Evolutionary conservation across 2,113 vertebrate genomes (phyloP).

Genomic region (Onychostoma macrolepis): DNA sequence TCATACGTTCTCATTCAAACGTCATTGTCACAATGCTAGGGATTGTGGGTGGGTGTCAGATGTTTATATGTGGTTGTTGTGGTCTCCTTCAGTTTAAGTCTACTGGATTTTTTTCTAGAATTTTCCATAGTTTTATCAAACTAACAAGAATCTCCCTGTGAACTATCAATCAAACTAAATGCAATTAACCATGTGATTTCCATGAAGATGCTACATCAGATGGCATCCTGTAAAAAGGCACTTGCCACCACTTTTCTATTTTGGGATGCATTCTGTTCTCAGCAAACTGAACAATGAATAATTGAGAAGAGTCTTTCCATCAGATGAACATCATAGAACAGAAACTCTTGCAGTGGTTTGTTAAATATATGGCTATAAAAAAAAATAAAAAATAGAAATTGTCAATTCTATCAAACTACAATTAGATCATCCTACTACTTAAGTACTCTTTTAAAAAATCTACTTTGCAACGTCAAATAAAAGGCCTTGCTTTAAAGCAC

Average conservation of each 20-base stretch:
- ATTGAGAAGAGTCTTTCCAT: constrained; percentile 67
- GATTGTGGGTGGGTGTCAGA: not conserved
- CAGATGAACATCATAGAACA: constrained; percentile 26
- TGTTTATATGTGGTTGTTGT: not conserved
- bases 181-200: constrained; percentile 30
- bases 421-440: too few species aligned
- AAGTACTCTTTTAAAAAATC: too few species aligned
- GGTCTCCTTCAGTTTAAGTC: not conserved
- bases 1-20: not conserved
- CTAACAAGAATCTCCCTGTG: not conserved
- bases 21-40: not conserved
- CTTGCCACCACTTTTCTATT: constrained; percentile 69
- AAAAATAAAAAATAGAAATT: too few species aligned
- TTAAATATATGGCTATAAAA: too few species aligned
- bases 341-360: too few species aligned
- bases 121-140: not conserved
- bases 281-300: constrained; percentile 71
- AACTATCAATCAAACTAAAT: constrained; percentile 4
- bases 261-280: constrained; percentile 69
- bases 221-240: constrained; percentile 63
- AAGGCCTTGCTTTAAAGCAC: too few species aligned
- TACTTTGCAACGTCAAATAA: too few species aligned
- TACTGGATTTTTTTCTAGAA: not conserved
- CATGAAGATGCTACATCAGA: constrained; percentile 31
- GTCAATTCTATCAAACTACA: too few species aligned